A percentile compares a stretch with the other conserved stretches of the same genome.
These are phyloP conservation scores for Megaustenia siamemsis DNA, from an alignment of 2,888 invertebrate species.

Conservation along the genomic window DNA sequence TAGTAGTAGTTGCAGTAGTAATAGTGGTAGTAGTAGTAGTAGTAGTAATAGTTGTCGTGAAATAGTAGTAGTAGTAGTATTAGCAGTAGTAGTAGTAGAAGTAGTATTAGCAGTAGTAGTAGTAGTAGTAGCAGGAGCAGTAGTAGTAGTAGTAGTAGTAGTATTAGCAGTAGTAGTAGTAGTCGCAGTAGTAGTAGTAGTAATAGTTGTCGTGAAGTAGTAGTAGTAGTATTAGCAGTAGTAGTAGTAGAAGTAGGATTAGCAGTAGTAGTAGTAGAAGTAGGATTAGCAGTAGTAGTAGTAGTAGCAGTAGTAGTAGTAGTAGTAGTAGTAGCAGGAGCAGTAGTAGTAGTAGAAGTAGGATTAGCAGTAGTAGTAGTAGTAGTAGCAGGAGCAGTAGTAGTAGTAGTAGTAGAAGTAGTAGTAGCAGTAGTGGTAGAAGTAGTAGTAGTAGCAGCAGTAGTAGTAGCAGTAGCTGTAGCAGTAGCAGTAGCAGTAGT, in stretches of 20 bases:
- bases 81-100: constrained; percentile 11
- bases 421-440: not conserved
- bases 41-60: constrained; percentile 5
- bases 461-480: not conserved
- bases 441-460: not conserved
- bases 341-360: too few species aligned
- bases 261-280: too few species aligned
- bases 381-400: not conserved
- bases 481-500: not conserved
- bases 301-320: too few species aligned
- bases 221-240: constrained; percentile 1
- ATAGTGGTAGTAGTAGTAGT: not conserved
- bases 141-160: constrained; percentile 9
- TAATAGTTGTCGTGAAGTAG: constrained; percentile 1
- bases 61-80: constrained; percentile 7
- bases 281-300: not conserved
- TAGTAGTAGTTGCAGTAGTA: constrained; percentile 26
- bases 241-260: not conserved
- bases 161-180: constrained; percentile 2
- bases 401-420: not conserved
- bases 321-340: too few species aligned
- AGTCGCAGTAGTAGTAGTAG: constrained; percentile 2
- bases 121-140: not conserved
- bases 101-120: constrained; percentile 16
- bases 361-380: too few species aligned